Evolutionary conservation across 2,888 invertebrate genomes (phyloP).

Genomic region (Caenorhabditis virilis): DNA sequence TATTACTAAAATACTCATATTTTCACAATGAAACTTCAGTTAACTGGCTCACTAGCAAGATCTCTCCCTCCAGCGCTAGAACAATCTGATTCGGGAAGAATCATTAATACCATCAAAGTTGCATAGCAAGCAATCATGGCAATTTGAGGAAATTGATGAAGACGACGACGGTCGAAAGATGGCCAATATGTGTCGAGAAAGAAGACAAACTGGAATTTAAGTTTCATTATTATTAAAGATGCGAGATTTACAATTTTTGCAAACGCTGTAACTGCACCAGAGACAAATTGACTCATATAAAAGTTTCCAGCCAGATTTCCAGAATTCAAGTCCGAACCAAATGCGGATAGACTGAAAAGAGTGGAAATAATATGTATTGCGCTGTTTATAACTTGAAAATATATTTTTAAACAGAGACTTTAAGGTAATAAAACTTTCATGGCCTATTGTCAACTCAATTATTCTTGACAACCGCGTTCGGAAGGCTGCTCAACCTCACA

Average conservation of each 20-base stretch:
- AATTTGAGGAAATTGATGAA: conserved; percentile 60
- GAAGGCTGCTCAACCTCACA: no score
- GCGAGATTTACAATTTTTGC: conserved; percentile 42
- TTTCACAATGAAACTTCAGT: conserved; percentile 2
- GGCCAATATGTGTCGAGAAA: conserved; percentile 53
- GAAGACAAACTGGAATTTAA: conserved; percentile 55
- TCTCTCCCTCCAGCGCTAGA: conserved; percentile 29
- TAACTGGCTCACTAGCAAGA: conserved; percentile 36
- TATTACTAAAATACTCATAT: conserved; percentile 38
- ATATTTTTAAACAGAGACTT: no score
- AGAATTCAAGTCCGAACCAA: conserved; percentile 51
- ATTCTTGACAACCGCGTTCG: no score
- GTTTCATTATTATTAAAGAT: background rate
- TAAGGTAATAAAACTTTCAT: background rate
- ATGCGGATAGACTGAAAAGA: conserved; percentile 39
- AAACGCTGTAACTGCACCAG: conserved; percentile 40
- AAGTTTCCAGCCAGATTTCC: conserved; percentile 49
- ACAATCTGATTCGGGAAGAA: conserved; percentile 40
- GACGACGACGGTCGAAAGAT: conserved; percentile 57
- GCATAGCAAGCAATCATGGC: conserved; percentile 59
- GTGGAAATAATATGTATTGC: background rate
- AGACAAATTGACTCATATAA: conserved; percentile 48
- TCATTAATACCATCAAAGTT: conserved; percentile 52
- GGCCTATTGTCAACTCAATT: no score
- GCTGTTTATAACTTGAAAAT: no score